Base-by-base conservation (phyloP, 2,797 vertebrate genomes). In the Pangasius krempfi region DNA sequence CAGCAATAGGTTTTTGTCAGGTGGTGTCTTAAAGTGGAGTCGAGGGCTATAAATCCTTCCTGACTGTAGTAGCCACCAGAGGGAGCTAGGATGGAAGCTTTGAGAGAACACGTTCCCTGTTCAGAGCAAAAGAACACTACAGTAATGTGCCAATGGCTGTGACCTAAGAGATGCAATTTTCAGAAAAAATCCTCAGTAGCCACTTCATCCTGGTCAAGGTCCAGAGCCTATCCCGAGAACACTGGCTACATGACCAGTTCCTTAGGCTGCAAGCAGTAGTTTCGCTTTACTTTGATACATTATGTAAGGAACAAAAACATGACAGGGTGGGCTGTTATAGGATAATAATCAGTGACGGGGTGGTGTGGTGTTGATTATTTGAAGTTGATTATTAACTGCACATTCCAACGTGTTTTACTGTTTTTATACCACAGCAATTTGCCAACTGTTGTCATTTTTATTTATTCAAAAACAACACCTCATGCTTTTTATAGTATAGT, bases 11-110 rank as follows among this genome's bases (percentile, higher is more conserved):
- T 40, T 72, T 87, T 82, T 82, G 33, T 62, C 12, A 25, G 22
- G 37, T 80, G 95, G 93, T 96, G 95, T 96, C 96, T 94, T 79
- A 18, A 85, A n/a, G 22, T 27, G 68, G 37, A 30, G 30, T 62
- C 16, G 3, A 83, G 13, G 37, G 87, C 18, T 56, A 52, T 58
- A 87, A 90, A 82, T 84, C 62, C 72, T 90, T 88, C 47, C 85
- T 84, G 62, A 84, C 30, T 90, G 75, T 88, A 82, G 91, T 91
- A 92, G 76, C 94, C 93, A 94, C 91, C 92, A 95, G 94, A 92
- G 89, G 93, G 92, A 88, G 92, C 92, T 91, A 93, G 88, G 93
- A 92, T 92, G 89, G 86, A 91, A 92, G 85, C 62, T 89, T 78
- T 86, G 75, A 80, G 50, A 37, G 27, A 70, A 5, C 18, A 76